Conservation (phyloP, 2,797 vertebrate genomes). For the Esox lucius region DNA sequence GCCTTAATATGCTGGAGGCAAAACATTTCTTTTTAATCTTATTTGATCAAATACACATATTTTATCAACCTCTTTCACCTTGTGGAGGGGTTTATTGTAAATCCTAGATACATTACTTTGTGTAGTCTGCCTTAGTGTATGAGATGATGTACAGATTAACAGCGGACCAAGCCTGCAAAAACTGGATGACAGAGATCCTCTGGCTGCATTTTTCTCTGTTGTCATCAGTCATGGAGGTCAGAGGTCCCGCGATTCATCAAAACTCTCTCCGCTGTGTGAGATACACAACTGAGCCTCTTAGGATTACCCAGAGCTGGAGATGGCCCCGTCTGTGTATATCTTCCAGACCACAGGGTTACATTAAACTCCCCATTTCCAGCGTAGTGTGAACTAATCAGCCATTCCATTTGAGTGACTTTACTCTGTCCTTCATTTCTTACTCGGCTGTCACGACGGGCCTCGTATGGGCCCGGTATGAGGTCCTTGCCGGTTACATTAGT, state of each 20-base stretch:
- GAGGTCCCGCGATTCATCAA: conserved; percentile 90
- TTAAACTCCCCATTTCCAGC: conserved; percentile 78
- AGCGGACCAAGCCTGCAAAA: conserved; percentile 64
- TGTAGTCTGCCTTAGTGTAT: not conserved
- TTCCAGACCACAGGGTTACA: conserved; percentile 74
- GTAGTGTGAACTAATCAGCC: conserved; percentile 80
- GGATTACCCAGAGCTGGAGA: conserved; percentile 81
- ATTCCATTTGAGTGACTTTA: conserved; percentile 69
- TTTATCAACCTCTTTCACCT: not conserved
- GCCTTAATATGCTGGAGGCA: not conserved
- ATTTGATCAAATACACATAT: not conserved
- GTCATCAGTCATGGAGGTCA: conserved; percentile 79
- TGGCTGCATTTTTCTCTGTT: conserved; percentile 82
- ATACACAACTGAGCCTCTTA: conserved; percentile 89
- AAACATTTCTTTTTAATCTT: not conserved
- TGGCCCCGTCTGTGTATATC: conserved; percentile 87
- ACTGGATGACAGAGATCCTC: conserved; percentile 73
- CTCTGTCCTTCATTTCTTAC: not conserved
- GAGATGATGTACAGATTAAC: conserved; percentile 51
- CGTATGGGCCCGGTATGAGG: conserved; percentile 15
- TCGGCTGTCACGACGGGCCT: not conserved
- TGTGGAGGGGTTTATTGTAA: not conserved
- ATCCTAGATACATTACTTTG: not conserved
- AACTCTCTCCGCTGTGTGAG: conserved; percentile 88
- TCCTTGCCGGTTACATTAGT: conserved; percentile 71